These are phyloP conservation scores for Cataglyphis livida DNA, from an alignment of 2,888 invertebrate species.

Conservation along the genomic window DNA sequence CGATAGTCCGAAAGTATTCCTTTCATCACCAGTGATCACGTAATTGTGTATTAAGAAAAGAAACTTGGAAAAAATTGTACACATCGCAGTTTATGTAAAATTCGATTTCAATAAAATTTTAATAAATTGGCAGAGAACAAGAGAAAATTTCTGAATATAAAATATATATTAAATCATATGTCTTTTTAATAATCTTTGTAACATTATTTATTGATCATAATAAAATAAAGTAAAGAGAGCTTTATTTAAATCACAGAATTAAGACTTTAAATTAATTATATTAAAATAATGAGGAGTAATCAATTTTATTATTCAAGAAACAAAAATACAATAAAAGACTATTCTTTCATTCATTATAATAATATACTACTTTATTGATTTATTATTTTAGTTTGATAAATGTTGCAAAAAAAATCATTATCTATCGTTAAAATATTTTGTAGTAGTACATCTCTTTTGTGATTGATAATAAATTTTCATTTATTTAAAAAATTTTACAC, in stretches of 20 bases:
- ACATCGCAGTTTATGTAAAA: neutral
- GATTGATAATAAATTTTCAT: neutral
- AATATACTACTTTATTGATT: neutral
- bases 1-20: slow-evolving; percentile 37
- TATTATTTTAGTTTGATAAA: neutral
- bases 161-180: slow-evolving; percentile 12
- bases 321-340: slow-evolving; percentile 36
- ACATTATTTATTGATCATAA: neutral
- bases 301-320: slow-evolving; percentile 39
- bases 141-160: neutral
- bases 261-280: neutral
- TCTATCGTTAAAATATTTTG: slow-evolving; percentile 7
- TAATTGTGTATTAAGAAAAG: neutral
- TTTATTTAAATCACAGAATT: slow-evolving; percentile 29
- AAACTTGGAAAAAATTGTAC: neutral
- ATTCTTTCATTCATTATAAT: slow-evolving; percentile 14
- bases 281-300: slow-evolving; percentile 32
- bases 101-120: neutral
- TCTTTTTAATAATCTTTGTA: neutral
- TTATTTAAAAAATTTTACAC: neutral
- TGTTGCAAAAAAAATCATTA: neutral
- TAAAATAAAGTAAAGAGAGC: neutral
- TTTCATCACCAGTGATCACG: neutral
- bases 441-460: neutral
- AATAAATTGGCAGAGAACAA: neutral